Conservation (phyloP, 2,888 invertebrate species). For the Siphlonurus alternatus region DNA sequence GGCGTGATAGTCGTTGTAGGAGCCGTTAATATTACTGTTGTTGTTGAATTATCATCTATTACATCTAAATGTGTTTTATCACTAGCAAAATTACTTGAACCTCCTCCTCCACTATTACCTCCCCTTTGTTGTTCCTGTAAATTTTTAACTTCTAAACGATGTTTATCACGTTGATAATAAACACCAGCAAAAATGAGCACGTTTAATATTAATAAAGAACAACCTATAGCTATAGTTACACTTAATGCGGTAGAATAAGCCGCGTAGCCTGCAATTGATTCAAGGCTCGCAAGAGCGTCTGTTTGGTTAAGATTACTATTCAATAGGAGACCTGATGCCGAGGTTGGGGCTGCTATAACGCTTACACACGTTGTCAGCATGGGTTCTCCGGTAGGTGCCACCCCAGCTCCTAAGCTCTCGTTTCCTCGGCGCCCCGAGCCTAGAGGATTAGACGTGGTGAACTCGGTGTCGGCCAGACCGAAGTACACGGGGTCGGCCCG, state of each 20-base stretch:
- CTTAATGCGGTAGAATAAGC: constrained; percentile 59
- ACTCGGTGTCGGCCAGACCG: constrained; percentile 28
- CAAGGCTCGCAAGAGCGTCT: constrained; percentile 60
- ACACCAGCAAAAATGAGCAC: constrained; percentile 71
- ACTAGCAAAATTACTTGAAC: neutral
- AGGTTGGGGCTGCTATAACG: constrained; percentile 29
- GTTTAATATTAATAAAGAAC: constrained; percentile 62
- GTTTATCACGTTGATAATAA: constrained; percentile 65
- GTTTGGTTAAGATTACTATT: constrained; percentile 22
- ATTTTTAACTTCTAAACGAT: constrained; percentile 58
- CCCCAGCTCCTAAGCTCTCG: constrained; percentile 34
- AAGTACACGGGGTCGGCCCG: constrained; percentile 48
- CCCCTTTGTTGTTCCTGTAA: constrained; percentile 52
- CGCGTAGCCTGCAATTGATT: constrained; percentile 61
- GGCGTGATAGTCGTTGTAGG: neutral
- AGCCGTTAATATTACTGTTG: constrained; percentile 2
- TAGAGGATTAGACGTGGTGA: constrained; percentile 40
- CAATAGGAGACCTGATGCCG: constrained; percentile 29
- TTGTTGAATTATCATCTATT: neutral
- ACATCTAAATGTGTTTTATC: constrained; percentile 1
- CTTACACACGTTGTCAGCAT: constrained; percentile 54
- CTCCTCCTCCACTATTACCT: too few species aligned
- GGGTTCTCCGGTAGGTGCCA: constrained; percentile 41
- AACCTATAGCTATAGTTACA: constrained; percentile 66
- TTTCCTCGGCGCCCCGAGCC: constrained; percentile 18